Percentiles rank a stretch among this genome's conserved stretches.
Evolutionary conservation across 2,888 invertebrate species (phyloP).

Genomic region (Microplitis manilae): DNA sequence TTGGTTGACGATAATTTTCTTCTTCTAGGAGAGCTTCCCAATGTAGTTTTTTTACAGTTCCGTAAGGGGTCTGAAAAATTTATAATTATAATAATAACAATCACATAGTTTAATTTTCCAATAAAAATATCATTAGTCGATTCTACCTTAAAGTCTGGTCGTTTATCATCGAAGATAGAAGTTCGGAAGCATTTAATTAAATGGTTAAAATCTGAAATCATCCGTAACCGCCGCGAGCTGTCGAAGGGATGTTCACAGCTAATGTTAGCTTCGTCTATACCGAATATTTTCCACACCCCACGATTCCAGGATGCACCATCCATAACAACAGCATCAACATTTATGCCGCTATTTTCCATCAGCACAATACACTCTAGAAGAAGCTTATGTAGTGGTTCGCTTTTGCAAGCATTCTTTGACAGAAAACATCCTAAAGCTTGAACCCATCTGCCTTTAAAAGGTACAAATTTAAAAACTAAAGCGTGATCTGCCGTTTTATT

Average conservation of each 20-base stretch:
- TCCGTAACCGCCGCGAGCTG: conserved; percentile 43
- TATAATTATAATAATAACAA: conserved; percentile 3
- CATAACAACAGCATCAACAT: conserved; percentile 48
- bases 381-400: conserved; percentile 48
- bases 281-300: conserved; percentile 51
- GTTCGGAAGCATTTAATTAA: conserved; percentile 48
- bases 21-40: conserved; percentile 43
- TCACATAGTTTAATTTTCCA: not conserved
- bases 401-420: conserved; percentile 43
- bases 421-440: conserved; percentile 54
- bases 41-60: conserved; percentile 42
- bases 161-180: not conserved
- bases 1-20: conserved; percentile 25
- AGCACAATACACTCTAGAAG: conserved; percentile 52
- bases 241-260: conserved; percentile 51
- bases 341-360: conserved; percentile 47
- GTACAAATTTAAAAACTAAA: conserved; percentile 54
- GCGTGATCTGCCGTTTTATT: conserved; percentile 54
- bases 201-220: conserved; percentile 52
- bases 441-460: conserved; percentile 50
- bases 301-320: conserved; percentile 55
- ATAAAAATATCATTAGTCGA: not conserved
- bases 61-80: conserved; percentile 48
- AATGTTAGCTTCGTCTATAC: conserved; percentile 29
- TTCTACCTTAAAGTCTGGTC: conserved; percentile 4